phyloP scores from a whole-genome alignment of 2,113 vertebrate species.

The Speoplatyrhinus poulsoni region DNA sequence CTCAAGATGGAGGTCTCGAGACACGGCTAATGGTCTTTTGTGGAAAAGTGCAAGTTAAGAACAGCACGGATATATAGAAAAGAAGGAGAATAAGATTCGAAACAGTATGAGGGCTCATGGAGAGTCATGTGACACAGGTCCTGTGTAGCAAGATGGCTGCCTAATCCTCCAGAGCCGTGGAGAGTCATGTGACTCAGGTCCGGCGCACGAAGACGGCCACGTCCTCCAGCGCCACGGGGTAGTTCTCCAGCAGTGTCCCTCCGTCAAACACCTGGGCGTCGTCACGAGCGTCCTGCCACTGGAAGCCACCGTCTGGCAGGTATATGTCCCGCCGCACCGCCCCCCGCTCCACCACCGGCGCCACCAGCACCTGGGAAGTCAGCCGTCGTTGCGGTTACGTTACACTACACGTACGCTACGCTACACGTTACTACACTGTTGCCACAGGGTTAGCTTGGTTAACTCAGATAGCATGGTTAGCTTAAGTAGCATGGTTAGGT shows the following conservation, averaged over 20 bases:
- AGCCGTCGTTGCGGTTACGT: constrained; percentile 21
- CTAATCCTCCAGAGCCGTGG: constrained; percentile 73
- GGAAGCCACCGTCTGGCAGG: constrained; percentile 80
- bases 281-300: constrained; percentile 82
- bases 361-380: constrained; percentile 82
- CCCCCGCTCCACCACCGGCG: constrained; percentile 84
- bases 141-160: constrained; percentile 64
- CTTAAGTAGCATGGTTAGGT: too few species aligned
- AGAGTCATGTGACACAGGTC: constrained; percentile 41
- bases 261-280: constrained; percentile 81
- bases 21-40: constrained; percentile 74
- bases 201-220: constrained; percentile 81
- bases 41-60: constrained; percentile 80
- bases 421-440: too few species aligned
- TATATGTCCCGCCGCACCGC: constrained; percentile 81
- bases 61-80: constrained; percentile 58
- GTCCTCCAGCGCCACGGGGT: constrained; percentile 78
- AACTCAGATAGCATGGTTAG: too few species aligned
- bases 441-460: too few species aligned
- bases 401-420: too few species aligned
- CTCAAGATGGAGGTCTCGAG: constrained; percentile 62
- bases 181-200: constrained; percentile 59
- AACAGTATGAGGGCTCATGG: constrained; percentile 48
- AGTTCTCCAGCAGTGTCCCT: constrained; percentile 82
- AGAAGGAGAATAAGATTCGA: constrained; percentile 43